phyloP scores from a whole-genome alignment of 2,888 invertebrate species.

The Acholoe squamosa region DNA sequence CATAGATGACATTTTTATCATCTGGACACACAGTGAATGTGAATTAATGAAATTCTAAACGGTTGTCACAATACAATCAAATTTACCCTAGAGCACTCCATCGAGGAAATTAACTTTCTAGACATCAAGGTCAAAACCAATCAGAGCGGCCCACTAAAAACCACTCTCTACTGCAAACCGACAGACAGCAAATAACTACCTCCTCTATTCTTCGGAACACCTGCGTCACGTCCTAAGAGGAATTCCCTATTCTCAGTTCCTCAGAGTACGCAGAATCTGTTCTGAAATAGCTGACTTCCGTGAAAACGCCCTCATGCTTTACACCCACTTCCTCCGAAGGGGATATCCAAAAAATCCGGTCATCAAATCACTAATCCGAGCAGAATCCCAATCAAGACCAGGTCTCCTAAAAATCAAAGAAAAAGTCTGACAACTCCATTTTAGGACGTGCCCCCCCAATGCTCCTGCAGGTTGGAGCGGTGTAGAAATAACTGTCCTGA shows the following conservation, averaged over 20 bases:
- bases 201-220: constrained; percentile 25
- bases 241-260: neutral
- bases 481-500: no score
- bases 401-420: no score
- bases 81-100: neutral
- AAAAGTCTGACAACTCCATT: no score
- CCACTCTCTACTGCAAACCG: constrained; percentile 27
- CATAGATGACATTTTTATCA: no score
- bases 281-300: neutral
- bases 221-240: neutral
- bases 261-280: neutral
- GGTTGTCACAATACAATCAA: neutral
- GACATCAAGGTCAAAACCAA: neutral
- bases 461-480: no score
- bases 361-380: no score
- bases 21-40: no score
- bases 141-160: neutral
- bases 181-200: constrained; percentile 28
- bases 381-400: no score
- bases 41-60: neutral
- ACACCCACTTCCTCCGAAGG: no score
- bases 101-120: neutral
- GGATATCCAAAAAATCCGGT: no score
- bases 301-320: no score
- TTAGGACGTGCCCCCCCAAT: no score